Evolutionary conservation across 1,140 invertebrate species (phyloP).

Genomic region (Bursaphelenchus mucronatus): DNA sequence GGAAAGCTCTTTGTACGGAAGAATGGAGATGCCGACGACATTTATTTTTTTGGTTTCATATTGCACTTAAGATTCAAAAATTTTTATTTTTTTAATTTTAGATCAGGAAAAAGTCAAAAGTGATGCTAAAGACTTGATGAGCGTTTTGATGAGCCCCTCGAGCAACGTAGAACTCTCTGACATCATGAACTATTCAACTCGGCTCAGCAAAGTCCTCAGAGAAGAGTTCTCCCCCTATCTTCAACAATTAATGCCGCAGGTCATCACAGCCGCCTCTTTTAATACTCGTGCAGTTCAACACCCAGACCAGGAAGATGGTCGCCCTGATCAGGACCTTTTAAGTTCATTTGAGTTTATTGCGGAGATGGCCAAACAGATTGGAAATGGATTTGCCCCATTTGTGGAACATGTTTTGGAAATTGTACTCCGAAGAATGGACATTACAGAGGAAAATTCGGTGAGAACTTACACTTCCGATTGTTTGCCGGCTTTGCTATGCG

Average conservation of each 20-base stretch:
- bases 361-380: slow-evolving; percentile 92
- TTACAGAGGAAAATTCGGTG: slow-evolving; percentile 90
- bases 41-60: no score
- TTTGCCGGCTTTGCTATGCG: slow-evolving; percentile 84
- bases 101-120: slow-evolving; percentile 78
- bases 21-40: no score
- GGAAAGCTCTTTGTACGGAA: no score
- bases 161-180: slow-evolving; percentile 75
- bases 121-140: slow-evolving; percentile 94
- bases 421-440: slow-evolving; percentile 93
- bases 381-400: slow-evolving; percentile 79
- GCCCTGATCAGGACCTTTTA: slow-evolving; percentile 77
- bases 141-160: slow-evolving; percentile 84
- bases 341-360: slow-evolving; percentile 98
- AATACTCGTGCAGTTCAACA: slow-evolving; percentile 94
- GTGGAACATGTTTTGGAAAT: slow-evolving; percentile 86
- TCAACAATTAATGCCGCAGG: slow-evolving; percentile 92
- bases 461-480: slow-evolving; percentile 78
- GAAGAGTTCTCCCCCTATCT: slow-evolving; percentile 91
- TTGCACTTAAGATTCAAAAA: no score
- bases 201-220: slow-evolving; percentile 94
- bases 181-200: slow-evolving; percentile 95
- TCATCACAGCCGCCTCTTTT: slow-evolving; percentile 86
- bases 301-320: slow-evolving; percentile 70
- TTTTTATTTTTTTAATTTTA: no score